These are phyloP conservation scores for Autographa pulchrina DNA, from an alignment of 2,888 invertebrate species.

Conservation along the genomic window DNA sequence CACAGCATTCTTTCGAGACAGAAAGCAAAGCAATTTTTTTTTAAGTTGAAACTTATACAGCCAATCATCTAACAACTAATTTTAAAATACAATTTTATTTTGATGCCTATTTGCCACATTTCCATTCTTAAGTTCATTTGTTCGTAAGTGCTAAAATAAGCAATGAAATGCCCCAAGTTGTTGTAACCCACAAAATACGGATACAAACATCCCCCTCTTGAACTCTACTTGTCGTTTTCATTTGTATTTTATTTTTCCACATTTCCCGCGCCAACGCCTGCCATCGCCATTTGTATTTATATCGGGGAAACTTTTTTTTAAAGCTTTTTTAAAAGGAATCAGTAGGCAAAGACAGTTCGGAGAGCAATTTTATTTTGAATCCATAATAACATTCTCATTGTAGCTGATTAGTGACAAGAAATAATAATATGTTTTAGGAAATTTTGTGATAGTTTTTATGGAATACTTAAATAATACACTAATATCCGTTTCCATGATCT, in stretches of 20 bases:
- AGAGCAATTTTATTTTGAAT: too few species aligned
- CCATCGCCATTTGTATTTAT: constrained; percentile 33
- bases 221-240: constrained; percentile 49
- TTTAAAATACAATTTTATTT: too few species aligned
- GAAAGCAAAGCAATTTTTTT: too few species aligned
- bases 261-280: constrained; percentile 39
- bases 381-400: too few species aligned
- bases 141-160: background rate
- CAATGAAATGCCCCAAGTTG: constrained; percentile 31
- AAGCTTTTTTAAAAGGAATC: constrained; percentile 25
- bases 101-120: too few species aligned
- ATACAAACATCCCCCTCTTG: constrained; percentile 49
- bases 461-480: constrained; percentile 12
- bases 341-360: background rate
- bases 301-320: constrained; percentile 26
- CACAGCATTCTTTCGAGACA: too few species aligned
- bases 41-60: too few species aligned
- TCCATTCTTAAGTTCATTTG: constrained; percentile 9
- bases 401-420: too few species aligned
- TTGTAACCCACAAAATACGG: constrained; percentile 42
- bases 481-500: constrained; percentile 51
- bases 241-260: constrained; percentile 54
- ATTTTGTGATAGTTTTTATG: background rate
- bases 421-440: background rate
- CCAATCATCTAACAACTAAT: too few species aligned